Base-by-base conservation (phyloP, 2,113 vertebrate species). In the Lampris incognitus region DNA sequence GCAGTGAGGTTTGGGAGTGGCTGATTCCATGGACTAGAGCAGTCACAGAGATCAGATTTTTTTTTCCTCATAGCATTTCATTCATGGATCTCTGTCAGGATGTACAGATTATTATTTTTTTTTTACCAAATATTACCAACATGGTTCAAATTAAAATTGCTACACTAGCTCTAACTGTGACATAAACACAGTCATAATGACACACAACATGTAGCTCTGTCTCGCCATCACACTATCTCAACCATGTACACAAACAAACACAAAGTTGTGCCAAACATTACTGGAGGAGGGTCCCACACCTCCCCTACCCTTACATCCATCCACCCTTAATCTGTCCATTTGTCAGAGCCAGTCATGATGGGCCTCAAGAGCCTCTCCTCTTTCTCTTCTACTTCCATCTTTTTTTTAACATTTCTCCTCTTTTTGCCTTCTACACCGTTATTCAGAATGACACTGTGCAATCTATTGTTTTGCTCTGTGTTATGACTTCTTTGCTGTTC, bases 311-410 rank as follows among this genome's bases (percentile, higher is more conserved):
- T 57, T 2, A 2, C 4, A 44, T 59, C 41, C 10, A 40, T 69
- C 56, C 42, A 36, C 24, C 42, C 36, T 50, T 46, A 7, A 41
- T 60, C 44, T 11, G 3, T 70, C 67, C 24, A 36, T 57, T 46
- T 37, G 36, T 40, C 38, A 5, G 36, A 9, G 11, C 41, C 41
- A 46, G 24, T 41, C 13, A 11, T 41, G 40, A 58, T 57, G 54
- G 52, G 66, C 55, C 24, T 5, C n/a, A 57, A 69, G 58, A 69
- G 66, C 54, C 13, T 10, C 36, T n/a, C 36, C 40, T 62, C 59
- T 62, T 9, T 56, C 66, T 69, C 55, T 9, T 58, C 13, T 36
- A 41, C 40, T 4, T 66, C 37, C 48, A 39, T 66, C 46, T 46
- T 36, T 39, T 6, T 51, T 39, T 2, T 39, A 48, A 2, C 36